Conservation (phyloP, 1,140 invertebrate genomes). For the Cephus cinctus region DNA sequence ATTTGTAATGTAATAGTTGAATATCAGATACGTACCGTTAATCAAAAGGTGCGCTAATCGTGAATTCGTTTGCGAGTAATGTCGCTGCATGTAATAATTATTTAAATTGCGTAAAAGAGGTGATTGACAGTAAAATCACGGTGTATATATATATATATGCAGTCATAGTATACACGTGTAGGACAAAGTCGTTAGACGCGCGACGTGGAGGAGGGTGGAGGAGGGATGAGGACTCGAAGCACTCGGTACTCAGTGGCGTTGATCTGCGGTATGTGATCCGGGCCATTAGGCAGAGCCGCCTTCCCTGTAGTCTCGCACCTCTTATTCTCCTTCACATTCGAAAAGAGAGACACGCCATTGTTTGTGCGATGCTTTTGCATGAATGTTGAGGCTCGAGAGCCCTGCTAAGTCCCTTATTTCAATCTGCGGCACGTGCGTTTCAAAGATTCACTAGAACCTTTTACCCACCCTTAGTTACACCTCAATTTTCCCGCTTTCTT, state of each 20-base stretch:
- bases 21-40: no score
- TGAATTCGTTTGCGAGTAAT: conserved; percentile 43
- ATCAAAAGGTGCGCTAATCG: no score
- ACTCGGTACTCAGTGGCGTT: conserved; percentile 15
- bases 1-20: no score
- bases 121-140: no score
- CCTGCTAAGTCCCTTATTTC: conserved; percentile 37
- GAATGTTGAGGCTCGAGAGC: conserved; percentile 18
- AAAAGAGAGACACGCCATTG: conserved; percentile 21
- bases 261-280: conserved; percentile 41
- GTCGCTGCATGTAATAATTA: conserved; percentile 53
- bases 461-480: neutral
- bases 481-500: neutral
- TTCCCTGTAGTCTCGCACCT: conserved; percentile 13
- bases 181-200: no score
- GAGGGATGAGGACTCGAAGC: neutral
- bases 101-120: conserved; percentile 49
- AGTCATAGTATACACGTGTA: no score
- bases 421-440: conserved; percentile 47
- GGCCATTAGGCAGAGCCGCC: conserved; percentile 38
- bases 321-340: conserved; percentile 3
- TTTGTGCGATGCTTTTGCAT: conserved; percentile 36
- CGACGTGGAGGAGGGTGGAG: neutral
- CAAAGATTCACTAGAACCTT: conserved; percentile 38
- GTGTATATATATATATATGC: no score